Base-by-base conservation (phyloP, 2,888 invertebrate genomes). In the Boloria selene region DNA sequence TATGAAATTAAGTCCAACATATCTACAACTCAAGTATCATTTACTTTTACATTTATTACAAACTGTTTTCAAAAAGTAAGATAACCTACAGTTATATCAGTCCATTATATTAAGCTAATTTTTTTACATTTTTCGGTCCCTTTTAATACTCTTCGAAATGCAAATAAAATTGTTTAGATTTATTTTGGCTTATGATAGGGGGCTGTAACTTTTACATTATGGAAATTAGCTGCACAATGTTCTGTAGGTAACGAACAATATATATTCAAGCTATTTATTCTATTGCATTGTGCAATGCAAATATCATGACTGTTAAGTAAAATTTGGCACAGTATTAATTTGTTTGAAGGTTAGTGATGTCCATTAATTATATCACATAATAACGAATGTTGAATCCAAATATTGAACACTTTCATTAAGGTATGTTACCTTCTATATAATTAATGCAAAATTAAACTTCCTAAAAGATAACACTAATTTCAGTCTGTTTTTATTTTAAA, bases 81-180 rank as follows among this genome's bases (percentile, higher is more conserved):
- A 62, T 64, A 61, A 63, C 61, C 47, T 65, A 61, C 51, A 67
- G 61, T 64, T 68, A 66, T 70, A 72, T 72, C 72, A 72, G 72
- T 72, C 71, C 59, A 65, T 72, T 56, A 49, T 55, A 59, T 69
- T 67, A 69, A 68, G 67, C 64, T 67, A 70, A 72, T 52, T 68
- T 65, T 68, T 66, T 68, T 66, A 65, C 51, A 68, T 63, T 66
- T n/a, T 71, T 71, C 63, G 68, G 71, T 72, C 70, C 68, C 67
- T 65, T 66, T 56, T 51, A 69, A 67, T 72, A 65, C 62, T 65
- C 67, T 56, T 45, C 56, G 38, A 64, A 63, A 59, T 59, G 61
- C 54, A 61, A 58, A 60, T 64, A 56, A 54, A 58, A 42, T 59
- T 3, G 22, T 44, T 56, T 44, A 6, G 26, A 14, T 31, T 26